Evolutionary conservation across 2,888 invertebrate species (phyloP).

Genomic region (Himalopsyche kuldschensis): DNA sequence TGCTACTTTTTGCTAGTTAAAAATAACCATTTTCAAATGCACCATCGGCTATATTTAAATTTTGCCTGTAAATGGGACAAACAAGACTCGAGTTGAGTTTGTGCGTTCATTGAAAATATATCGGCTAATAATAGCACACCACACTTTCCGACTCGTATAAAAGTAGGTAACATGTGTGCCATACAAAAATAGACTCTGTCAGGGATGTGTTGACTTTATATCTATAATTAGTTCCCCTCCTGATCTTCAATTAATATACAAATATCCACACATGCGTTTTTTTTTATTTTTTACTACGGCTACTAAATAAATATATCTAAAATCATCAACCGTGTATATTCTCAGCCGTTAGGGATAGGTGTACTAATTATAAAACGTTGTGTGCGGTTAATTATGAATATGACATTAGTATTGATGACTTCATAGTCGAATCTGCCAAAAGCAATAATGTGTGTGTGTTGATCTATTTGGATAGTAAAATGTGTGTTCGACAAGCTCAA

Average conservation of each 20-base stretch:
- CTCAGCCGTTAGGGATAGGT: background rate
- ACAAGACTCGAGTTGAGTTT: background rate
- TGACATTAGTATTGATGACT: background rate
- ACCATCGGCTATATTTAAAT: background rate
- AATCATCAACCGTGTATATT: background rate
- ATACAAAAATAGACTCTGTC: background rate
- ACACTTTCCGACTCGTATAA: background rate
- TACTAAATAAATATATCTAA: too few relatives aligned
- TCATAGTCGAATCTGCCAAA: background rate
- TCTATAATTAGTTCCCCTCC: background rate
- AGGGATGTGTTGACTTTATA: background rate
- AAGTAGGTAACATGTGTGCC: constrained; percentile 11
- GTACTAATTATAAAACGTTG: background rate
- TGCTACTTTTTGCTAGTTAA: too few relatives aligned
- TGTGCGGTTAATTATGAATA: background rate
- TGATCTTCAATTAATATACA: background rate
- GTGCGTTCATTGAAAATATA: background rate
- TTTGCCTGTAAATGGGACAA: background rate
- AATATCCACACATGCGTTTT: too few relatives aligned
- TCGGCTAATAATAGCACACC: background rate
- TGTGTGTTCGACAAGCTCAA: background rate
- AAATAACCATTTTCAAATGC: too few relatives aligned
- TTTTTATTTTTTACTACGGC: too few relatives aligned
- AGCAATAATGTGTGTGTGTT: background rate
- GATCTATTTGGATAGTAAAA: background rate